phyloP scores from a whole-genome alignment of 2,888 invertebrate species.

The Nemoura dubitans region DNA sequence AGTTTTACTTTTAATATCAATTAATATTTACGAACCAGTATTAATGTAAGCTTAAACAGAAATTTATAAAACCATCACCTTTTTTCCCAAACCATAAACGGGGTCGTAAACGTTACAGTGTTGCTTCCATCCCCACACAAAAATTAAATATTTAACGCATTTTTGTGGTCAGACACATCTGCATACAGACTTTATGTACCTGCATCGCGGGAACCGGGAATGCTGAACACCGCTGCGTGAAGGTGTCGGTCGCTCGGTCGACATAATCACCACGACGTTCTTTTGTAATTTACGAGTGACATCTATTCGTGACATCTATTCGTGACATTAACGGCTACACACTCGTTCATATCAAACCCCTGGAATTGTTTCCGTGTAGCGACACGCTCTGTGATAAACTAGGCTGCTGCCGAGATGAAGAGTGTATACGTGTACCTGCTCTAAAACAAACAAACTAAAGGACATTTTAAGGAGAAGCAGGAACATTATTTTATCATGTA shows the following conservation, averaged over 20 bases:
- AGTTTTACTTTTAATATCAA: not conserved
- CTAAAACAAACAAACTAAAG: not conserved
- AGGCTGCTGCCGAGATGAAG: not conserved
- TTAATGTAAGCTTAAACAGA: not conserved
- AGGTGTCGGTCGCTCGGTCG: not conserved
- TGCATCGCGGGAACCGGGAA: not conserved
- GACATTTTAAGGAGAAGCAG: not conserved
- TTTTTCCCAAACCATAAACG: not conserved
- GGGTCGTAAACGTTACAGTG: not conserved
- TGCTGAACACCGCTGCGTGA: not conserved
- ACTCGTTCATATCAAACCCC: not conserved
- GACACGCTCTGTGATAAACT: not conserved
- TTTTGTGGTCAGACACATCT: not conserved
- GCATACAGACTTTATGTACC: not conserved
- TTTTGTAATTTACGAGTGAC: constrained; percentile 8
- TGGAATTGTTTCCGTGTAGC: not conserved
- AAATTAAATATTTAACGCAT: not conserved
- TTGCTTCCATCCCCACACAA: not conserved
- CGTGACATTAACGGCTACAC: not conserved
- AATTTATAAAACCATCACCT: not conserved
- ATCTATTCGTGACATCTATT: constrained; percentile 2
- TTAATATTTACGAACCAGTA: not conserved
- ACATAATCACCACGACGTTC: not conserved
- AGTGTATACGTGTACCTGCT: not conserved
- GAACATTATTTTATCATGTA: not conserved